Base-by-base conservation (phyloP, 1,140 invertebrate species). In the Microplitis mediator region DNA sequence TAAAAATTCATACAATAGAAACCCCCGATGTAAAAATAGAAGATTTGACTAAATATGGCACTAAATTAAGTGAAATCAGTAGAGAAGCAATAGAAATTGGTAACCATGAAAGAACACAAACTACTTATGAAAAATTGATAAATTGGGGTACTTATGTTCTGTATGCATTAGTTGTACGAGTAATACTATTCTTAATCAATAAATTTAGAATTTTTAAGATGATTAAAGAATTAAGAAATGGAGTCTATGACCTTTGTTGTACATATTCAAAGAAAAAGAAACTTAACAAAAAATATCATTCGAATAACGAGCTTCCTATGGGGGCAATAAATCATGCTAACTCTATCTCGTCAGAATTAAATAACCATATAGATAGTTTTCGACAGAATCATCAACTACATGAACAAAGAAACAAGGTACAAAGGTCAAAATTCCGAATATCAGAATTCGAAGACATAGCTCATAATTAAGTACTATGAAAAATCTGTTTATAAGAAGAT, bases 1-100 rank as follows among this genome's bases (percentile, higher is more conserved):
- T 66, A 4, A 66, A 66, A 66, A 51, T 66, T 13, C 64, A 51
- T 66, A 3, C 64, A 16, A 51, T 66, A 50, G 36, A 66, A 66
- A 50, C 64, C 45, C 4, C 36, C 3, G 39, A 51, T 51, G 13
- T 51, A 16, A 66, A 66, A 66, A 16, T 66, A 16, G 39, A 23
- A 16, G 36, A 66, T 66, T 52, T 51, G 4, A 66, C 23, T 3
- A 66, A 66, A 52, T 66, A 66, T 23, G 64, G 64, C 0, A 66
- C 36, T 3, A 35, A 13, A 16, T 35, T 66, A 8, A 66, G 3
- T 50, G 16, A 66, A 16, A 66, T 66, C 11, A n/a, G n/a, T n/a
- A 23, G 23, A 23, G 23, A 23, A 23, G 23, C 23, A 2, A 23
- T 23, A 23, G 23, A 23, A 23, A 23, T 23, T 16, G 45, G 45